Percentiles rank a stretch among this genome's conserved stretches.
Evolutionary conservation across 1,140 invertebrate species (phyloP).

Genomic region (Lordiphosa stackelbergi): DNA sequence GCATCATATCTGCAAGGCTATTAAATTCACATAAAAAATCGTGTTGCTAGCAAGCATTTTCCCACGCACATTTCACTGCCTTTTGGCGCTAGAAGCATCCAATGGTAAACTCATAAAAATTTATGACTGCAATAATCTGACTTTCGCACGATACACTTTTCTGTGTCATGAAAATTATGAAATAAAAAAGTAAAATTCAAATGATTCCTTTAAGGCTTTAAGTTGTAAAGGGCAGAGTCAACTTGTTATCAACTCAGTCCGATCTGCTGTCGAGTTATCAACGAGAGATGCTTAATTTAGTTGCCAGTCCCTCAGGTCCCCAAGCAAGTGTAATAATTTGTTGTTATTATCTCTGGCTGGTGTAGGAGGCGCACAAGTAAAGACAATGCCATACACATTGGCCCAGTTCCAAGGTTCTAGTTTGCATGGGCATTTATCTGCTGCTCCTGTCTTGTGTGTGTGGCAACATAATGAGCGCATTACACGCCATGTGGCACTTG

Average conservation of each 20-base stretch:
- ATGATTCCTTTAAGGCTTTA: slow-evolving; percentile 6
- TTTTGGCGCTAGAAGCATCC: slow-evolving; percentile 28
- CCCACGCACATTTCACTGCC: slow-evolving; percentile 29
- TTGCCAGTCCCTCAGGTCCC: slow-evolving; percentile 30
- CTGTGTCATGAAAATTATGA: slow-evolving; percentile 19
- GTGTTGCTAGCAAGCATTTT: slow-evolving; percentile 30
- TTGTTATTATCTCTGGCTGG: slow-evolving; percentile 42
- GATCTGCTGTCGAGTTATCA: slow-evolving; percentile 59
- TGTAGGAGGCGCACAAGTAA: slow-evolving; percentile 20
- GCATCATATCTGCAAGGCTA: slow-evolving; percentile 65
- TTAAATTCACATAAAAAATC: slow-evolving; percentile 64
- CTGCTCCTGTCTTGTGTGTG: slow-evolving; percentile 14
- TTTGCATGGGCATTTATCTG: slow-evolving; percentile 60
- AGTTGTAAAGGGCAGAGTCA: slow-evolving; percentile 16
- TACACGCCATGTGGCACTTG: slow-evolving; percentile 65
- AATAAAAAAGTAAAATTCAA: slow-evolving; percentile 1
- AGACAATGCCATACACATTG: slow-evolving; percentile 62
- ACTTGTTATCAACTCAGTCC: slow-evolving; percentile 37
- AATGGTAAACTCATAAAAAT: slow-evolving; percentile 70
- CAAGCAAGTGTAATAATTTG: slow-evolving; percentile 54
- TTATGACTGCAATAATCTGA: slow-evolving; percentile 67
- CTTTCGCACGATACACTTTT: slow-evolving; percentile 34
- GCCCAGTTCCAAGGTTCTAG: slow-evolving; percentile 60
- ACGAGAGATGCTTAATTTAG: slow-evolving; percentile 54
- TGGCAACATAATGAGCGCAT: slow-evolving; percentile 66